Evolutionary conservation across 2,113 vertebrate genomes (phyloP).

Genomic region (Tupaia chinensis): DNA sequence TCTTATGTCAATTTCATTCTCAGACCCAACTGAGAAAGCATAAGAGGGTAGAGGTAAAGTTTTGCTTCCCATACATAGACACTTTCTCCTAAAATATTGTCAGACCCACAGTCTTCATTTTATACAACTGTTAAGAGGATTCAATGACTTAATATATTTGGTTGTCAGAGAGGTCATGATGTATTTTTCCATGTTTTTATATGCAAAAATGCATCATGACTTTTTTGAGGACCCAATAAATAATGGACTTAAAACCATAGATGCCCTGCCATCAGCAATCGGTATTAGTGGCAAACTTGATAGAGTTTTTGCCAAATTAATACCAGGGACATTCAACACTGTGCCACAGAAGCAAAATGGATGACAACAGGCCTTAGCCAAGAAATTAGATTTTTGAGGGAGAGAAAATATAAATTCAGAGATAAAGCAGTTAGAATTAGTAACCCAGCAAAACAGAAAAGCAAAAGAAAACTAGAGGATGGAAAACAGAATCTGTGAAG

Average conservation of each 20-base stretch:
- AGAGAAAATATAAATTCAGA: neutral
- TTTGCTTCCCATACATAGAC: neutral
- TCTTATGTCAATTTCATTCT: neutral
- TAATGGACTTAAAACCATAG: neutral
- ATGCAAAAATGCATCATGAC: too few species aligned
- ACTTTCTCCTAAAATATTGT: neutral
- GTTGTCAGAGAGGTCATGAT: too few species aligned
- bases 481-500: neutral
- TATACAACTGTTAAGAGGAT: neutral
- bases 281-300: neutral
- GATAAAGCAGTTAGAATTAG: neutral
- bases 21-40: neutral
- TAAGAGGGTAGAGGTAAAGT: neutral
- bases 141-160: neutral
- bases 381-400: neutral
- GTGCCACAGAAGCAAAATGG: neutral
- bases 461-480: neutral
- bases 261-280: neutral
- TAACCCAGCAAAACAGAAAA: neutral
- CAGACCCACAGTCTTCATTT: neutral
- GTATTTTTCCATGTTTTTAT: too few species aligned
- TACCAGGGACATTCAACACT: neutral
- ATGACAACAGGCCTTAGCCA: neutral
- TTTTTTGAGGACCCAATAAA: neutral
- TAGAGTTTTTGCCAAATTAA: neutral